These are phyloP conservation scores for Tetrao urogallus DNA, from an alignment of 2,113 vertebrate genomes.

Conservation along the genomic window DNA sequence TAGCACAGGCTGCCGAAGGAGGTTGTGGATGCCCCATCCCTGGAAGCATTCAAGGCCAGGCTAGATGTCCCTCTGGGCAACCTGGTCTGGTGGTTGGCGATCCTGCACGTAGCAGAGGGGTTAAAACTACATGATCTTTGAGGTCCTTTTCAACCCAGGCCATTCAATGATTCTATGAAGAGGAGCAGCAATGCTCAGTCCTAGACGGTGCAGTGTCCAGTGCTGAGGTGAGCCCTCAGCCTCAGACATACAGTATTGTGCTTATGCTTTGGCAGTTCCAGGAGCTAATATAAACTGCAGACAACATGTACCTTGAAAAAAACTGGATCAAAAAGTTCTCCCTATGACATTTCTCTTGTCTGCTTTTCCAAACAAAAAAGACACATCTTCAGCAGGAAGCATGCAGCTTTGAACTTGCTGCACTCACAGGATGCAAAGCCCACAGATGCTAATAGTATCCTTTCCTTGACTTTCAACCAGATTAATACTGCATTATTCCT, in stretches of 20 bases:
- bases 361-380: not conserved
- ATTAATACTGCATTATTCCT: not conserved
- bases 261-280: not conserved
- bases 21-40: too few relatives aligned
- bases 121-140: too few relatives aligned
- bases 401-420: fast-evolving
- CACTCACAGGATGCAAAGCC: not conserved
- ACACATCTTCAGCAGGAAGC: not conserved
- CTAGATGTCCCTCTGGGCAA: too few relatives aligned
- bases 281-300: not conserved
- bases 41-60: too few relatives aligned
- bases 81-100: too few relatives aligned
- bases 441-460: not conserved
- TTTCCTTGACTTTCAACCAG: not conserved
- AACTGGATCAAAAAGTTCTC: not conserved
- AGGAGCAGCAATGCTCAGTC: not conserved
- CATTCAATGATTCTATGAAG: not conserved
- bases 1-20: too few relatives aligned
- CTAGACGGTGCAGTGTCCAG: not conserved
- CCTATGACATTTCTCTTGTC: not conserved
- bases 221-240: not conserved
- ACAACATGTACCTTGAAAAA: not conserved
- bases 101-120: too few relatives aligned
- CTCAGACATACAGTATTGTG: not conserved
- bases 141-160: too few relatives aligned